Conservation (phyloP, 2,797 vertebrate genomes). For the Gymnoscopelus braueri region DNA sequence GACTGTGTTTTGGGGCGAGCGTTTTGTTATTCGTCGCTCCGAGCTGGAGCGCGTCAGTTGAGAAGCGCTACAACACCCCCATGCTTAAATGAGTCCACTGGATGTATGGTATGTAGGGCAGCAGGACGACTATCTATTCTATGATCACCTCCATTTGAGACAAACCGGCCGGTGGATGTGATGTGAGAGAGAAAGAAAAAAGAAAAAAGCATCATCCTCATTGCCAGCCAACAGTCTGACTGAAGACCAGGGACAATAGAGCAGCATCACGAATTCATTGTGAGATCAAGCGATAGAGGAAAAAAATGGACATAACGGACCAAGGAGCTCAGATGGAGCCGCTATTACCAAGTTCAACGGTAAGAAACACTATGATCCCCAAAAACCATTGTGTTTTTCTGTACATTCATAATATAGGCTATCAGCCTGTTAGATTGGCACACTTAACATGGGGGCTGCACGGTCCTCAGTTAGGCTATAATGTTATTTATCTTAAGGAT, state of each 20-base stretch:
- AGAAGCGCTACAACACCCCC: conserved; percentile 68
- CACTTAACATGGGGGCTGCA: no score
- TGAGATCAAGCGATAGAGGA: conserved; percentile 45
- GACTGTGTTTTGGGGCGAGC: no score
- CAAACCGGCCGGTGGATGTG: conserved; percentile 51
- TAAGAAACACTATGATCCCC: conserved; percentile 67
- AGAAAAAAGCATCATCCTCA: neutral
- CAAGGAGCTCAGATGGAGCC: conserved; percentile 99
- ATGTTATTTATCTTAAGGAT: no score
- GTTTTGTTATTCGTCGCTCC: neutral
- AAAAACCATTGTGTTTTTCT: neutral
- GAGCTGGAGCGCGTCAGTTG: conserved; percentile 55
- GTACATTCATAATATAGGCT: neutral
- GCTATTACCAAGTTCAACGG: conserved; percentile 93
- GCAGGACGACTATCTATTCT: conserved; percentile 57
- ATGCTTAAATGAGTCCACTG: conserved; percentile 62
- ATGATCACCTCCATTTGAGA: conserved; percentile 64
- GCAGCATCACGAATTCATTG: conserved; percentile 48
- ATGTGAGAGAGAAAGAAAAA: neutral
- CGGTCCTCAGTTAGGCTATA: no score
- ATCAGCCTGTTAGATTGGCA: no score
- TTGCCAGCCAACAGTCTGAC: conserved; percentile 24
- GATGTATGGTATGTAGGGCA: conserved; percentile 64
- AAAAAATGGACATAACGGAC: conserved; percentile 94
- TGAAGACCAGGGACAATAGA: conserved; percentile 18